Percentiles rank a stretch among this genome's conserved stretches.
These are phyloP conservation scores for Nematopogon swammerdamellus DNA, from an alignment of 2,888 invertebrate genomes.

Conservation along the genomic window DNA sequence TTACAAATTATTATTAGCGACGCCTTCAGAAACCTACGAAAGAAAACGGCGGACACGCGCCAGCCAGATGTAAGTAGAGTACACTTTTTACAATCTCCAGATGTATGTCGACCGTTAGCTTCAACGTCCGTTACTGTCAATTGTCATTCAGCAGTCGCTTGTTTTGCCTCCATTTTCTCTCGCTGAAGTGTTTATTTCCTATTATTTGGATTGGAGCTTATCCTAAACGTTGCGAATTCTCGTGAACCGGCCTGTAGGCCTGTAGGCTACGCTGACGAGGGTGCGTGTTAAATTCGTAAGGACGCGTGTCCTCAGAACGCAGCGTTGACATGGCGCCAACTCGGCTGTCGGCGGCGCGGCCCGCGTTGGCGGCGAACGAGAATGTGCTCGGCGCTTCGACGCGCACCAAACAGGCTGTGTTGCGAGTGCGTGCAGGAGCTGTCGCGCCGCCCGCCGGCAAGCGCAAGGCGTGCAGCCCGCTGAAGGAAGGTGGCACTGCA, in stretches of 20 bases:
- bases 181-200: slow-evolving; percentile 32
- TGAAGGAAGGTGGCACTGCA: slow-evolving; percentile 67
- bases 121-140: neutral
- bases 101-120: neutral
- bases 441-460: slow-evolving; percentile 53
- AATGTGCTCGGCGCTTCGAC: slow-evolving; percentile 53
- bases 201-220: slow-evolving; percentile 12
- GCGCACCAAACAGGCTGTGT: slow-evolving; percentile 57
- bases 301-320: neutral
- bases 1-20: too few species aligned
- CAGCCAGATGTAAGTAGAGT: neutral
- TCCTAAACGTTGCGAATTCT: too few species aligned
- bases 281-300: neutral
- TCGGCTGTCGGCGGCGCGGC: slow-evolving; percentile 52
- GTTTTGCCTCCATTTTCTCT: slow-evolving; percentile 51
- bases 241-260: too few species aligned
- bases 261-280: too few species aligned
- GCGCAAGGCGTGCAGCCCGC: slow-evolving; percentile 78
- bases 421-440: slow-evolving; percentile 40
- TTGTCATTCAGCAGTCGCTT: slow-evolving; percentile 27
- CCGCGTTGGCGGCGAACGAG: slow-evolving; percentile 39
- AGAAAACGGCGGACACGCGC: too few species aligned
- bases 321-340: slow-evolving; percentile 57
- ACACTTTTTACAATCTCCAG: neutral
- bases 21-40: too few species aligned